Percentiles rank a stretch among this genome's conserved stretches.
Conservation (phyloP, 2,797 vertebrate genomes). For the Ammospiza maritima region DNA sequence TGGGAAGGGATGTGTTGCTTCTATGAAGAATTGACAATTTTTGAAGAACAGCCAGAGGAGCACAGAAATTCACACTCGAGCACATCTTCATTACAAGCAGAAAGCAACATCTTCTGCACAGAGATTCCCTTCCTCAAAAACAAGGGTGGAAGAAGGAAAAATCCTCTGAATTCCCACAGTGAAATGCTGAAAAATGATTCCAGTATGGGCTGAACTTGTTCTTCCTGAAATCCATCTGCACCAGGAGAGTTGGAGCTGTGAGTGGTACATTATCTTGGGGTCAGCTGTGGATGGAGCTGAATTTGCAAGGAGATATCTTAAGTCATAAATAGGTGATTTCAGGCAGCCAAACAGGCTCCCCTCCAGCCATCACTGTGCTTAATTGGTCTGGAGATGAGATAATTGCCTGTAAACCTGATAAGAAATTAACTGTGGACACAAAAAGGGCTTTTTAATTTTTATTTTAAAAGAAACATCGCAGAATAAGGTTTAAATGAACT, state of each 20-base stretch:
- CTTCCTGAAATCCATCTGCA: constrained; percentile 7
- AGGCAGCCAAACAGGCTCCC: background rate
- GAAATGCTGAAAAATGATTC: background rate
- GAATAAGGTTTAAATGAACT: background rate
- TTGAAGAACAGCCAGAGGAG: background rate
- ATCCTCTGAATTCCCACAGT: background rate
- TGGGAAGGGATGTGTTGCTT: background rate
- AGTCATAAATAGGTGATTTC: background rate
- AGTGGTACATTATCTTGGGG: background rate
- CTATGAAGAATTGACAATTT: background rate
- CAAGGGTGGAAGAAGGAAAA: background rate
- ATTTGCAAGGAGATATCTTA: background rate
- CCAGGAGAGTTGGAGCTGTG: background rate
- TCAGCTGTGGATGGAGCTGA: background rate
- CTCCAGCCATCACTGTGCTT: background rate
- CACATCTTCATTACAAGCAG: background rate
- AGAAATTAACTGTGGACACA: background rate
- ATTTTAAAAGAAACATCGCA: background rate
- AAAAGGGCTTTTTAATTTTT: background rate
- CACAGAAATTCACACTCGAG: background rate
- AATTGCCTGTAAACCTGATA: background rate
- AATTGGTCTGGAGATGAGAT: background rate
- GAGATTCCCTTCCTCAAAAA: background rate
- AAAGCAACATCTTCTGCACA: background rate
- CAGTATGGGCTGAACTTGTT: background rate